These are phyloP conservation scores for Macroramphosus scolopax DNA, from an alignment of 2,797 vertebrate species.

Conservation along the genomic window DNA sequence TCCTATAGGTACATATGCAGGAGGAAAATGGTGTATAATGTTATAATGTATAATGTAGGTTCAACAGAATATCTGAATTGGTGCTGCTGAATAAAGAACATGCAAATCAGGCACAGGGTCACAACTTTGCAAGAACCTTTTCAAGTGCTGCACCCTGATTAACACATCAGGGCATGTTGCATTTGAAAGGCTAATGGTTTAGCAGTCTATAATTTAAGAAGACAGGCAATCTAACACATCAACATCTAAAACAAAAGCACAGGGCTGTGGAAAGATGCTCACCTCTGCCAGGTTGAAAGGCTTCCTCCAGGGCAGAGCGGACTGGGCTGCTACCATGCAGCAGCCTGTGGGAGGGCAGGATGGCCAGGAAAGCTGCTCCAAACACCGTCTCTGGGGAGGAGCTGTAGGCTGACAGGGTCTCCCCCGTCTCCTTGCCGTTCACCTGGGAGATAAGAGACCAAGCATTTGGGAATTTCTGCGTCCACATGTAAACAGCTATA, in stretches of 20 bases:
- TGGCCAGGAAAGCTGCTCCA: slow-evolving; percentile 85
- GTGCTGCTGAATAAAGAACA: no score
- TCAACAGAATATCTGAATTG: no score
- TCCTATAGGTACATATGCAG: slow-evolving; percentile 1
- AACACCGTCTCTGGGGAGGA: slow-evolving; percentile 87
- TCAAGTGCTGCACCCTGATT: no score
- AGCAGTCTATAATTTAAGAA: no score
- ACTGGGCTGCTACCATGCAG: slow-evolving; percentile 82
- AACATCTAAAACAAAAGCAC: background rate
- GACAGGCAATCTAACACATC: no score
- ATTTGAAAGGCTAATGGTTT: no score
- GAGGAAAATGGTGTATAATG: background rate
- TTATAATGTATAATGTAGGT: no score
- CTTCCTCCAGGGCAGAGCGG: slow-evolving; percentile 73
- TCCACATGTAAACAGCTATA: background rate
- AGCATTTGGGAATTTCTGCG: no score
- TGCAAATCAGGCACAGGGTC: no score
- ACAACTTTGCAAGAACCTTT: no score
- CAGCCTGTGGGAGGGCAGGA: slow-evolving; percentile 87
- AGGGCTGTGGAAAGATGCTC: slow-evolving; percentile 11
- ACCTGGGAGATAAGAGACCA: slow-evolving; percentile 72
- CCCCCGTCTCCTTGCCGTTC: slow-evolving; percentile 81
- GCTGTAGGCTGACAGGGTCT: slow-evolving; percentile 86
- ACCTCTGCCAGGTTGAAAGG: slow-evolving; percentile 82
- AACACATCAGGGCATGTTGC: no score